Evolutionary conservation across 1,140 invertebrate genomes (phyloP), one percentile per base, ranked within the genome.

Genomic region (Plodia interpunctella): DNA sequence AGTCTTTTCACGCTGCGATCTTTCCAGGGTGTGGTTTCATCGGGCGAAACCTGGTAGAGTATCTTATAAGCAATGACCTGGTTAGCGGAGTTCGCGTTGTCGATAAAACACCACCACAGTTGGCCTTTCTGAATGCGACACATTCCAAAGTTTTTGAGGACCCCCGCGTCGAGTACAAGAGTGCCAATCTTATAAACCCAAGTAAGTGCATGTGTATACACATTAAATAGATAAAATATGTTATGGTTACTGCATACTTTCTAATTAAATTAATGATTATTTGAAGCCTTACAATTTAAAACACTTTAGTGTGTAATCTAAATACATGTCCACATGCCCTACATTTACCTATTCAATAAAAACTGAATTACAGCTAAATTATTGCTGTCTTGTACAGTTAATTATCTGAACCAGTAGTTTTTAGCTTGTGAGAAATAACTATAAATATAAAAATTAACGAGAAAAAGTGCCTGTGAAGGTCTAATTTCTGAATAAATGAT

Each of bases 71-170:
- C 54, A 95, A 97, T 90, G 92, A 96, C 71, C 86, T 97, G 68
- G 94, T 94, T 35, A 94, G 93, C 64, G 91, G 91, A 81, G 83
- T 98, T 38, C 92, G 95, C 74, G 93, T 97, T 53, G 95, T 96
- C 61, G 97, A 98, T 90, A 98, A 98, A 91, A 96, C 97, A 15
- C 96, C 96, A 21, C 97, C 97, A 1, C 95, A 97, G 87, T 94
- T 96, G 72, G 96, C 96, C 4, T 98, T 96, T 94, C 86, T 98
- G 5, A 97, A 96, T 81, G 83, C 91, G 10, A 87, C 90, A 65
- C 96, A 97, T 76, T 90, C 93, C 54, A 91, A 92, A 73, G 85
- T 92, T 35, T 97, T 97, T 51, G 84, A 86, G 58, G 82, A 88
- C 70, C 91, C 94, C 55, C 89, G 93, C 74, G 93, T 98, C n/a